Evolutionary conservation across 2,888 invertebrate species (phyloP).

Genomic region (Hermodice carunculata): DNA sequence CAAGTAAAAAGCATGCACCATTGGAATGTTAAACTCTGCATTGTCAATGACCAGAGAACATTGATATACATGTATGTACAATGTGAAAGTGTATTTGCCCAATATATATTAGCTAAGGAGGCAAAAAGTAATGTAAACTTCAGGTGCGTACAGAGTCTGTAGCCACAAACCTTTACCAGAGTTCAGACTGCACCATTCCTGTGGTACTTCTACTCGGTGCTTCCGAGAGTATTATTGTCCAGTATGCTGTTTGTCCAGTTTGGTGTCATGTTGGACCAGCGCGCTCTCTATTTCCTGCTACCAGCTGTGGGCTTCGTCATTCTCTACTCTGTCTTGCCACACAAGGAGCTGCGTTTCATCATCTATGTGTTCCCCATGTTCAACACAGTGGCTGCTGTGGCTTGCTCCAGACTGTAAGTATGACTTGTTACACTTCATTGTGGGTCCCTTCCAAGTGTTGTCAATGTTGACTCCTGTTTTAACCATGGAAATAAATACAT

Average conservation of each 20-base stretch:
- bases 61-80: too few species aligned
- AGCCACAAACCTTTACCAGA: slow-evolving; percentile 19
- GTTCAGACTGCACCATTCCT: slow-evolving; percentile 79
- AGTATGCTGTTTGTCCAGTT: slow-evolving; percentile 79
- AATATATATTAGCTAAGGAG: too few species aligned
- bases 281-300: background rate
- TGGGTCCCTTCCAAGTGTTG: too few species aligned
- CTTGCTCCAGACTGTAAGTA: slow-evolving; percentile 90
- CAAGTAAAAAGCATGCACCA: too few species aligned
- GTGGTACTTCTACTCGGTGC: slow-evolving; percentile 98
- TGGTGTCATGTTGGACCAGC: slow-evolving; percentile 76
- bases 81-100: too few species aligned
- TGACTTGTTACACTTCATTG: slow-evolving; percentile 17
- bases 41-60: too few species aligned
- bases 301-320: slow-evolving; percentile 78
- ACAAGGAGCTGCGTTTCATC: slow-evolving; percentile 97
- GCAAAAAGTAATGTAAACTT: too few species aligned
- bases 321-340: slow-evolving; percentile 95
- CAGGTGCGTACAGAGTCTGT: too few species aligned
- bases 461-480: too few species aligned
- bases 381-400: slow-evolving; percentile 89
- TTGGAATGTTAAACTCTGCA: too few species aligned
- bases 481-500: too few species aligned
- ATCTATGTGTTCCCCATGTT: slow-evolving; percentile 96
- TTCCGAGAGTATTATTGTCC: slow-evolving; percentile 90